Conservation (phyloP, 2,888 invertebrate species). For the Endotricha flammealis region DNA sequence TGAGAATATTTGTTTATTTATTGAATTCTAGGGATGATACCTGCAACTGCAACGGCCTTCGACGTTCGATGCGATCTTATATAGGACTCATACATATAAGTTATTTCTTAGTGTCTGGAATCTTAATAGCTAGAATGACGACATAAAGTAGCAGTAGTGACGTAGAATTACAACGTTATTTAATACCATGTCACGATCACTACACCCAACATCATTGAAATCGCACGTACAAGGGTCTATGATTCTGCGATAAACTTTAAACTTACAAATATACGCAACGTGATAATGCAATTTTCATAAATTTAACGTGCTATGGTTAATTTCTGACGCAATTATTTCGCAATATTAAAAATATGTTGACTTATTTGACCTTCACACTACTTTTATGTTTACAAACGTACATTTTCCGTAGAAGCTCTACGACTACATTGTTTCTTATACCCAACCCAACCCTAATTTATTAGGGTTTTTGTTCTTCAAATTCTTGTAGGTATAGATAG, state of each 20-base stretch:
- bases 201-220: constrained; percentile 18
- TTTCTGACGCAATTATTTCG: constrained; percentile 27
- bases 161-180: neutral
- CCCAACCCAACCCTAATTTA: too few species aligned
- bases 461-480: too few species aligned
- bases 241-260: constrained; percentile 46
- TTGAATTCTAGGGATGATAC: too few species aligned
- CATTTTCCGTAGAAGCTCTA: too few species aligned
- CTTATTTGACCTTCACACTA: neutral
- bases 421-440: too few species aligned
- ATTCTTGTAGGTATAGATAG: too few species aligned
- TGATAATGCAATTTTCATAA: constrained; percentile 36
- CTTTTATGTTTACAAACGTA: too few species aligned
- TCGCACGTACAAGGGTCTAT: constrained; percentile 17
- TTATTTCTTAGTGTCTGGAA: too few species aligned
- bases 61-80: too few species aligned
- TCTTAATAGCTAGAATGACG: neutral
- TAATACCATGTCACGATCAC: neutral
- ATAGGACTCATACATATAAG: too few species aligned
- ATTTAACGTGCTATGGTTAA: constrained; percentile 15
- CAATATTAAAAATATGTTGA: constrained; percentile 6
- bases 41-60: too few species aligned
- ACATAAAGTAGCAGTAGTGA: neutral
- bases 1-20: too few species aligned
- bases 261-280: constrained; percentile 33